A percentile compares a stretch with the other conserved stretches of the same genome.
These are phyloP conservation scores for Corydoras sp. DNA, from an alignment of 2,113 vertebrate species.

Conservation along the genomic window DNA sequence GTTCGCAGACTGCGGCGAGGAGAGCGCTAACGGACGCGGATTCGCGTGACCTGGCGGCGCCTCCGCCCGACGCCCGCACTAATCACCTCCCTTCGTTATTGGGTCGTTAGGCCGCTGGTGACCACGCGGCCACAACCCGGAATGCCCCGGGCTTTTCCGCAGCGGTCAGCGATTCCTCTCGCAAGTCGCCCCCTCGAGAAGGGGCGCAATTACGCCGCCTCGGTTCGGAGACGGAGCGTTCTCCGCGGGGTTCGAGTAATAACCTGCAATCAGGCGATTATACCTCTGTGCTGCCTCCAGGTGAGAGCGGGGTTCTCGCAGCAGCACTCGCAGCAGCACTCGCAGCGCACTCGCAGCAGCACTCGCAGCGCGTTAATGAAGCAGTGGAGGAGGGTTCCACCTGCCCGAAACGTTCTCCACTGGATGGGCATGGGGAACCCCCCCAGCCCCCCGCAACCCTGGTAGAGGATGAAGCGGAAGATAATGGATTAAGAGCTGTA, in stretches of 20 bases:
- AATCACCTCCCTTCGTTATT: conserved; percentile 24
- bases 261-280: conserved; percentile 48
- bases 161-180: conserved; percentile 35
- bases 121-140: neutral
- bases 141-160: conserved; percentile 6
- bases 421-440: too few relatives aligned
- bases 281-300: conserved; percentile 36
- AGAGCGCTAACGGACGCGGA: conserved; percentile 33
- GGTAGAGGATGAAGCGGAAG: too few relatives aligned
- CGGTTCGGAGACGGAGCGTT: conserved; percentile 32
- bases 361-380: conserved; percentile 34
- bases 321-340: conserved; percentile 16
- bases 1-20: conserved; percentile 9
- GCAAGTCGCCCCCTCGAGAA: conserved; percentile 9
- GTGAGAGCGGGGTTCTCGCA: conserved; percentile 35
- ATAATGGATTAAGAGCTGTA: too few relatives aligned
- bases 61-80: conserved; percentile 18
- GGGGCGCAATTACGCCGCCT: conserved; percentile 29
- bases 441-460: too few relatives aligned
- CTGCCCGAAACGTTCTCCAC: too few relatives aligned
- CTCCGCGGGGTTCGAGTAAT: conserved; percentile 45
- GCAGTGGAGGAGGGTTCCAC: conserved; percentile 16
- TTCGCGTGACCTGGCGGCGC: conserved; percentile 31
- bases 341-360: conserved; percentile 15
- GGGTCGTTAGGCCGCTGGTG: conserved; percentile 20